A percentile compares a stretch with the other conserved stretches of the same genome.
Conservation (phyloP, 2,113 vertebrate species). For the Melanocharis versteri region DNA sequence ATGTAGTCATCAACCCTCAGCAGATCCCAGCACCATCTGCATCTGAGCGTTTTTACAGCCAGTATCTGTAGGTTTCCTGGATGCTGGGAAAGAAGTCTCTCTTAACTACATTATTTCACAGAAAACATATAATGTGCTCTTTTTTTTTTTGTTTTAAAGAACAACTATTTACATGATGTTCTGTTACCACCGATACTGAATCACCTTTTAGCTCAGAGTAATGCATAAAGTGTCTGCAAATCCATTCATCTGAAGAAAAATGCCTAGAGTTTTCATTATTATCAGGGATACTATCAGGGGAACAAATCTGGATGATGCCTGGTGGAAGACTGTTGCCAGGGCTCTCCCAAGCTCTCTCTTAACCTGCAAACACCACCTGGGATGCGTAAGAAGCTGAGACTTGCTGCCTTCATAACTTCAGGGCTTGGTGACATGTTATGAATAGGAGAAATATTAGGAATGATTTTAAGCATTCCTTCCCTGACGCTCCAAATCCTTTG, state of each 20-base stretch:
- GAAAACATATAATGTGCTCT: neutral
- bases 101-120: neutral
- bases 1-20: neutral
- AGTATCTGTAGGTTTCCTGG: neutral
- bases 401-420: constrained; percentile 33
- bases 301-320: neutral
- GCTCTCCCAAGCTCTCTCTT: neutral
- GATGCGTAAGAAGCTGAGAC: constrained; percentile 46
- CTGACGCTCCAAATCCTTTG: constrained; percentile 70
- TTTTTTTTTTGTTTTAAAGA: neutral
- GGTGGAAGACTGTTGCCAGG: neutral
- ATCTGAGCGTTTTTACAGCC: neutral
- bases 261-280: neutral
- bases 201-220: neutral
- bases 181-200: neutral
- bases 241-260: neutral
- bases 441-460: constrained; percentile 71
- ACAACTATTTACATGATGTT: neutral
- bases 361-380: neutral
- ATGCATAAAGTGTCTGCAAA: neutral
- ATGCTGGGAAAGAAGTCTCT: neutral
- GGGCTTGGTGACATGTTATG: constrained; percentile 68
- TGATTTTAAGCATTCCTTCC: constrained; percentile 73
- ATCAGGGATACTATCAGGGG: neutral
- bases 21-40: neutral